Percentiles rank a stretch among this genome's conserved stretches.
These are phyloP conservation scores for Rattus norvegicus DNA, from an alignment of 2,113 vertebrate species.

Conservation along the genomic window GRCr8 NC_086019.1:34228001-34228500, in stretches of 20 bases:
- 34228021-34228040: fast-evolving
- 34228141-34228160: fast-evolving
- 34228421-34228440: fast-evolving
- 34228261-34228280: not conserved
- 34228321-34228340: fast-evolving
- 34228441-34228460: fast-evolving
- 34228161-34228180: fast-evolving
- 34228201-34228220: not conserved
- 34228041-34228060: fast-evolving
- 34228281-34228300: fast-evolving
- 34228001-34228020: fast-evolving
- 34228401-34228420: not conserved
- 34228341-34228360: not conserved
- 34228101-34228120: fast-evolving
- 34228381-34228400: not conserved
- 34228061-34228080: fast-evolving
- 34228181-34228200: fast-evolving
- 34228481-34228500: fast-evolving
- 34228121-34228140: fast-evolving
- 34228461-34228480: too few relatives aligned
- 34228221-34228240: not conserved
- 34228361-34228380: fast-evolving
- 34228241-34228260: not conserved
- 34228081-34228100: fast-evolving
- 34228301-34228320: not conserved